A percentile compares a stretch with the other conserved stretches of the same genome.
Conservation (phyloP, 2,113 vertebrate genomes). For the Budorcas taxicolor region DNA sequence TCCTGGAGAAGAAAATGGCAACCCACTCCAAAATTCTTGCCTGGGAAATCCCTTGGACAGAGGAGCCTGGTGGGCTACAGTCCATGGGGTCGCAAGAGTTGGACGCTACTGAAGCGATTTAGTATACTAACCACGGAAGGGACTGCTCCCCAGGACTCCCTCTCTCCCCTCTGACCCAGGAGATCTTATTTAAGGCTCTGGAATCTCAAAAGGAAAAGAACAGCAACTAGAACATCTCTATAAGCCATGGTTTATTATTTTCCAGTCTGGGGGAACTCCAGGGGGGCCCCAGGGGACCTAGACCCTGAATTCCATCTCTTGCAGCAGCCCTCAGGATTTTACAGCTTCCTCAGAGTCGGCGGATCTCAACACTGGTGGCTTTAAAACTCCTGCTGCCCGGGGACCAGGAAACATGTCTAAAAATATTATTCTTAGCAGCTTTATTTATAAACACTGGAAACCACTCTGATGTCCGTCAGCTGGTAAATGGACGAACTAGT, state of each 20-base stretch:
- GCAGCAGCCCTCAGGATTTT: not conserved
- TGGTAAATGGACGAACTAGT: not conserved
- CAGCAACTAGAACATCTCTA: not conserved
- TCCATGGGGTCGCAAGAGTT: not conserved
- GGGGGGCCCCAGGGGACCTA: not conserved
- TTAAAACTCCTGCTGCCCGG: not conserved
- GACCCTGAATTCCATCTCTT: not conserved
- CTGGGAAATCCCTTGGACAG: not conserved
- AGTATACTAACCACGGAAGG: not conserved
- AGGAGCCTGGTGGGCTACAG: not conserved
- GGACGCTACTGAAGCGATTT: not conserved
- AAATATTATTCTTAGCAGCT: not conserved
- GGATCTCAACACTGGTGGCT: not conserved
- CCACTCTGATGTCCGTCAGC: not conserved
- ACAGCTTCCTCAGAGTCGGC: not conserved
- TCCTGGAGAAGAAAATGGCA: not conserved
- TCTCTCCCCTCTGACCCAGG: not conserved
- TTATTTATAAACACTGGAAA: not conserved
- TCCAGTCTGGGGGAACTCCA: not conserved
- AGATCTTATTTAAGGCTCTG: not conserved
- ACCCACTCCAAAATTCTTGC: not conserved
- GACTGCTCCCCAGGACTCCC: not conserved
- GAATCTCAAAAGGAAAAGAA: not conserved
- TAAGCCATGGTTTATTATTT: not conserved
- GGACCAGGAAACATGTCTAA: not conserved